These are phyloP conservation scores for Gymnodraco acuticeps DNA, from an alignment of 2,797 vertebrate genomes.

Conservation along the genomic window DNA sequence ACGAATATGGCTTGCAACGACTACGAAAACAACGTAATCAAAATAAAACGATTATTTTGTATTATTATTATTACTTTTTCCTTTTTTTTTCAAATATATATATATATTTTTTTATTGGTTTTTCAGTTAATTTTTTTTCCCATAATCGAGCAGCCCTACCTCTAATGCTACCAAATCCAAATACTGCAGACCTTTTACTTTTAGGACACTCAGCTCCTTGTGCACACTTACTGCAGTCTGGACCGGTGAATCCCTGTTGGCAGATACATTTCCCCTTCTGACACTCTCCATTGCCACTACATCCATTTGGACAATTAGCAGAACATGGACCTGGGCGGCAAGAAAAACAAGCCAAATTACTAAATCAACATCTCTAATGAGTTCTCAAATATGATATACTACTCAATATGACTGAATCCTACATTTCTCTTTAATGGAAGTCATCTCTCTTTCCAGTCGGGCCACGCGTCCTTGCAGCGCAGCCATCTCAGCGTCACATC, in stretches of 20 bases:
- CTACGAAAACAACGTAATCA: too few species aligned
- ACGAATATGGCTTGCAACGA: too few species aligned
- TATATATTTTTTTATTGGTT: too few species aligned
- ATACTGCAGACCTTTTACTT: conserved; percentile 56
- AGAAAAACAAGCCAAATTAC: conserved; percentile 29
- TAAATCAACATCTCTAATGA: not conserved
- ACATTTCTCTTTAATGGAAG: conserved; percentile 82
- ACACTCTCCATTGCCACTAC: conserved; percentile 86
- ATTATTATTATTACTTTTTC: too few species aligned
- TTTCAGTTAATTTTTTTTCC: too few species aligned
- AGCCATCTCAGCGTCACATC: conserved; percentile 82
- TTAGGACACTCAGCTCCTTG: conserved; percentile 73
- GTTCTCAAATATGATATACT: conserved; percentile 7
- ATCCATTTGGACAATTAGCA: conserved; percentile 83
- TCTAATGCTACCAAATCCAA: not conserved
- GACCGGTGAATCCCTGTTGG: conserved; percentile 83
- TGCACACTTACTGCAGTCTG: conserved; percentile 85
- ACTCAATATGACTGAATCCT: conserved; percentile 30
- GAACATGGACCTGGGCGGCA: conserved; percentile 83
- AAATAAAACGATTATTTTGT: too few species aligned
- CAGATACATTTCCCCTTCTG: conserved; percentile 88
- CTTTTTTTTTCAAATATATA: too few species aligned
- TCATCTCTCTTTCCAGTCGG: conserved; percentile 85
- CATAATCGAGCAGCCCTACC: not conserved
- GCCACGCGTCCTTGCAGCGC: conserved; percentile 82